Evolutionary conservation across 2,797 vertebrate genomes (phyloP), one percentile per base, ranked within the genome.

Genomic region (Apodemus agrarius): DNA sequence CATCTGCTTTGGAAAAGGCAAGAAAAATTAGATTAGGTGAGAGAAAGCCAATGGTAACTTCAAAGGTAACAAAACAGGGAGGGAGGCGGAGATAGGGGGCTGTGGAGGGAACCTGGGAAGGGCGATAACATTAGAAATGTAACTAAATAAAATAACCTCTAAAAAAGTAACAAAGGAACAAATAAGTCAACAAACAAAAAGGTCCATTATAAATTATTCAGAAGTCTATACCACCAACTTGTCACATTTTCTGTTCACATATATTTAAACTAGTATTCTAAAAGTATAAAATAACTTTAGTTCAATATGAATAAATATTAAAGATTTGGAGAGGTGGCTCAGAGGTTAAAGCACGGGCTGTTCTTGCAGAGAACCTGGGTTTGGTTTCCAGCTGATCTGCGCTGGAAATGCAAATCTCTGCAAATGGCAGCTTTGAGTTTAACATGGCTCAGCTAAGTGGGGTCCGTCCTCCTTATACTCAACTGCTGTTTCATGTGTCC

Each of bases 1-100:
- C 24, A 49, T 8, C 19, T 22, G 17, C 26, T 21, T 76, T 91
- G 61, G 89, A 67, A 94, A 96, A 95, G 81, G 54, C 89, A 90
- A 93, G 43, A 54, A 88, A 69, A 40, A 65, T 89, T 24, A 72
- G 89, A 74, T 82, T 26, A 87, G 34, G 83, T 24, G 61, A 54
- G 67, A 90, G 61, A 90, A 92, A 95, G 61, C 67, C n/a, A 88
- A 69, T n/a, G 19, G 13, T 57, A 49, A 61, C 31, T 34, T 87
- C 75, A 72, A 46, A 89, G 63, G 37, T 63, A n/a, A 84, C 67
- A 85, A 84, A 90, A 81, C 29, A 65, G 10, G 3, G 24, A 63
- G 61, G 24, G 61, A 63, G 26, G 61, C 6, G 1, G 22, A 59
- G 57, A 59, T 59, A 29, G 61, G 26, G 61, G 26, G 26, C 29